These are phyloP conservation scores for Meloidogyne exigua DNA, from an alignment of 1,140 invertebrate species.

Conservation along the genomic window DNA sequence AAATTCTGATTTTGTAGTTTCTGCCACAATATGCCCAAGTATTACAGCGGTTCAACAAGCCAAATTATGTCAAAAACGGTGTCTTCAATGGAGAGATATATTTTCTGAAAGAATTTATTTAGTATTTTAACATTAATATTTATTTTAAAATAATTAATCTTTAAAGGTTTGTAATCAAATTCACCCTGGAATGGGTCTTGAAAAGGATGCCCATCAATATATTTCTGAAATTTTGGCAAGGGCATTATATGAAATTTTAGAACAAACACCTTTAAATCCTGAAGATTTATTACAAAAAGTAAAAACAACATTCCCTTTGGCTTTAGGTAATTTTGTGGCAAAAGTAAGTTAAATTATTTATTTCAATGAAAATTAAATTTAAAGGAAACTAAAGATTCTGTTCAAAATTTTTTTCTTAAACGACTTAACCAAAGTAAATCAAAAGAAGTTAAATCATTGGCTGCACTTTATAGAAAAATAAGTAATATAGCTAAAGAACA, in stretches of 20 bases:
- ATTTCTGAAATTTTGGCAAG: conserved; percentile 42
- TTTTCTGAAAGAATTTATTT: conserved; percentile 5
- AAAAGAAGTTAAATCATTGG: conserved; percentile 35
- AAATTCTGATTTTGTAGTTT: conserved; percentile 5
- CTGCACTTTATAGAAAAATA: conserved; percentile 18
- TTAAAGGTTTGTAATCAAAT: conserved; percentile 39
- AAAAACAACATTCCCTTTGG: conserved; percentile 30
- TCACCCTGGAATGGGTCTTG: conserved; percentile 45
- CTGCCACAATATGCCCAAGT: background rate
- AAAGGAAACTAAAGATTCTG: conserved; percentile 35
- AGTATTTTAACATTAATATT: background rate
- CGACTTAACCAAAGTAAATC: conserved; percentile 29
- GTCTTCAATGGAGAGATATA: background rate
- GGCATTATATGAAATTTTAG: conserved; percentile 35
- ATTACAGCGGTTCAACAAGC: conserved; percentile 4
- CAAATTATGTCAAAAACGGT: background rate
- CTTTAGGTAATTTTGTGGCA: conserved; percentile 38
- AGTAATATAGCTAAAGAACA: conserved; percentile 30
- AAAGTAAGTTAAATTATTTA: conserved; percentile 23
- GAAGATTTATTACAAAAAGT: conserved; percentile 42
- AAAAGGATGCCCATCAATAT: conserved; percentile 35
- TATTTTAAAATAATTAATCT: background rate
- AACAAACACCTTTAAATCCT: conserved; percentile 30
- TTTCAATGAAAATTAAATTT: conserved; percentile 2
- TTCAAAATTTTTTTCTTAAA: conserved; percentile 25